Percentiles rank a stretch among this genome's conserved stretches.
Conservation (phyloP, 2,797 vertebrate species). For the Chelmon rostratus region DNA sequence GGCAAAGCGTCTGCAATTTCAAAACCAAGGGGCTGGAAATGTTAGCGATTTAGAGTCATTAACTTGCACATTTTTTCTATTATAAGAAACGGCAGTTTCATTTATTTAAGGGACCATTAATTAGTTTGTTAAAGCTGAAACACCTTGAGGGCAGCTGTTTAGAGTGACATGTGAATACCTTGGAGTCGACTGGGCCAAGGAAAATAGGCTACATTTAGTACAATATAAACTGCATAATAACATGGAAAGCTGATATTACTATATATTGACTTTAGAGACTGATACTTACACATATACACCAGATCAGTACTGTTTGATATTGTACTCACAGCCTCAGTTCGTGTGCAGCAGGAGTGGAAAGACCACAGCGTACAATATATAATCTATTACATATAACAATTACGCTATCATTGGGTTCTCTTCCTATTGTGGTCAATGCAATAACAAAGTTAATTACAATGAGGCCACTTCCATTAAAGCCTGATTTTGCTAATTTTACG, state of each 20-base stretch:
- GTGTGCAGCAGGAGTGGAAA: not conserved
- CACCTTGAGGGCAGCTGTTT: constrained; percentile 35
- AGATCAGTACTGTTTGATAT: not conserved
- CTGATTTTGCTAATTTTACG: not conserved
- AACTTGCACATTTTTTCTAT: constrained; percentile 41
- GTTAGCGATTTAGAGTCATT: constrained; percentile 55
- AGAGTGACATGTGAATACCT: constrained; percentile 29
- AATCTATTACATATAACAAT: not conserved
- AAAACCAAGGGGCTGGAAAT: constrained; percentile 54
- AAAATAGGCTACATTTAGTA: constrained; percentile 22
- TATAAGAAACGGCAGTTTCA: constrained; percentile 46
- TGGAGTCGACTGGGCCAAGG: constrained; percentile 18
- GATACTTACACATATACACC: not conserved
- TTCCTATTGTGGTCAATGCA: not conserved
- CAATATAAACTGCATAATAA: too few relatives aligned
- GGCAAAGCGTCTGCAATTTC: constrained; percentile 45
- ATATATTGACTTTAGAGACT: not conserved
- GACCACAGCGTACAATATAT: not conserved
- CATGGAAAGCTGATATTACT: not conserved
- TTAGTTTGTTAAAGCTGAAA: constrained; percentile 62
- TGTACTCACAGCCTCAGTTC: not conserved
- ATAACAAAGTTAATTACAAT: not conserved
- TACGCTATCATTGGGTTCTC: not conserved
- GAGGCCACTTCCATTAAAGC: not conserved
- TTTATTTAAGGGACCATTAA: constrained; percentile 60